Evolutionary conservation across 2,113 vertebrate species (phyloP), one percentile per base, ranked within the genome.

Genomic region (Poeciliopsis prolifica): DNA sequence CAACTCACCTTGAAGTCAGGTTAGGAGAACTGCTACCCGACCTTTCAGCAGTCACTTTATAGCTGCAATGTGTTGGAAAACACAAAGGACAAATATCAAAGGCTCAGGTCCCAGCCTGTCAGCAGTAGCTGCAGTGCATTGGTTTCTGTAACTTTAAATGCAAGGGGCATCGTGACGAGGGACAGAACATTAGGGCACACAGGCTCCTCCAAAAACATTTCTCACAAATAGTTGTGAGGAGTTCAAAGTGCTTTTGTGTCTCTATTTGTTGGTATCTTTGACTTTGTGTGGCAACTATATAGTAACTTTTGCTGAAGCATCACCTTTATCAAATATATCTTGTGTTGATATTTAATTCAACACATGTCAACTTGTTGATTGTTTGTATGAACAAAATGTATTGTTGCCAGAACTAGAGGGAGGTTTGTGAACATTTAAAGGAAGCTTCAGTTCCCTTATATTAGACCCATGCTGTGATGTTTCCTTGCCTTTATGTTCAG

Each of bases 41-140:
- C 70, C 77, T 65, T 77, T 84, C 73, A 72, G 77, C 78, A 61
- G 58, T 81, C 75, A 66, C 66, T 69, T 66, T 74, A 75, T 72
- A 76, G 75, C 78, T 28, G 26, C 67, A 28, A 64, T 62, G 65
- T 75, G 81, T 68, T 29, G 72, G 84, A 71, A 87, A 77, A 76
- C 62, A 68, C 80, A 83, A 78, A 92, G 90, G 87, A 92, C 86
- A 86, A 79, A 86, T 77, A 73, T 90, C 80, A 88, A 77, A 89
- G 77, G 75, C 75, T 72, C 65, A 37, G 1, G 73, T 64, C 78
- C 29, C 60, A 74, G 68, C 48, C 80, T 83, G 85, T 81, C 86
- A 87, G 83, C 17, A 48, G 81, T 68, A 19, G 70, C 42, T 67
- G 70, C 61, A 65, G 31, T 68, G 66, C 44, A 74, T 28, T 4